Evolutionary conservation across 30 jellyfish, hydroid and myxozoan genomes (phyloP), one percentile per base, ranked within the genome.

Genomic region (Turritopsis rubra): DNA sequence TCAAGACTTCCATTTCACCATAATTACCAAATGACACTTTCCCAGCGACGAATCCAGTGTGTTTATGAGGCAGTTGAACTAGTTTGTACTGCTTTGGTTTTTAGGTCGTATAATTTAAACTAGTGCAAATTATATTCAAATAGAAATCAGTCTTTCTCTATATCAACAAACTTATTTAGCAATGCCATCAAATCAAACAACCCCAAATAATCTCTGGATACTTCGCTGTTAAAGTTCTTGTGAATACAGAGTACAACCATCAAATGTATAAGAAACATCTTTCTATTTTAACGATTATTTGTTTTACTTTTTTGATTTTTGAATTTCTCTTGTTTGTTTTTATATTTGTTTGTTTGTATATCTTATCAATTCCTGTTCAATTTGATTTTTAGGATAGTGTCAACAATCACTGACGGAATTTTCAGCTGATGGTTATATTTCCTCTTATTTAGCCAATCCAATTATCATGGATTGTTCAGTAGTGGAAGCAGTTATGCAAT

Each of bases 181-280:
- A n/a, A n/a, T n/a, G n/a, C n/a, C n/a, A n/a, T n/a, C n/a, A n/a
- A n/a, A n/a, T n/a, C n/a, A n/a, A n/a, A n/a, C n/a, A n/a, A n/a
- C n/a, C n/a, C n/a, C n/a, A 41, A 41, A 41, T 41, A 5, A 41
- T 41, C 60, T 3, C 13, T 41, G 60, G 60, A 41, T 3, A 41
- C 60, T 3, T 13, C 60, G 19, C 30, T 0, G 28, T 68, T 16
- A 68, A 68, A 23, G 30, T 68, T 9, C 9, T 22, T n/a, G 19
- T 27, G 30, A 68, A 68, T 9, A 68, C 73, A 68, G 31, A 68
- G 77, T 27, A 68, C 77, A n/a, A 68, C 77, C 77, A 68, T 68
- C 77, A 68, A 27, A 68, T 68, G 77, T 68, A 68, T 68, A 68
- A 68, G 77, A 68, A 23, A 19, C 28, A 23, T n/a, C 16, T 7